Evolutionary conservation across 1,140 invertebrate genomes (phyloP).

Genomic region (Lanistes nyassanus): DNA sequence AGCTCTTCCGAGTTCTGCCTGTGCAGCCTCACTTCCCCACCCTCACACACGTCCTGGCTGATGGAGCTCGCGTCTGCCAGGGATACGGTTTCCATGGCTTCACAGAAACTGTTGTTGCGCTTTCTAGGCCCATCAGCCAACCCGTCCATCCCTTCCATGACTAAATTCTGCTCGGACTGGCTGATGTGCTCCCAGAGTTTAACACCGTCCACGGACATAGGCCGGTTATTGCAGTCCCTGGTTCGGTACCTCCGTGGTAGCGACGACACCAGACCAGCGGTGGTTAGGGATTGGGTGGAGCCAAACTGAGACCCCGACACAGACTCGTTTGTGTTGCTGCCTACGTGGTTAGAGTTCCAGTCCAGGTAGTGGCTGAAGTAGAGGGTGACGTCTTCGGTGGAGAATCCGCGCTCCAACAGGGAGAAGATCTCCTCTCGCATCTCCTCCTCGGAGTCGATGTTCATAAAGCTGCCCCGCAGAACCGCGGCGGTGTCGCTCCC

Average conservation of each 20-base stretch:
- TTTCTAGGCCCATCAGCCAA: not conserved
- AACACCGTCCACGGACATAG: slow-evolving; percentile 30
- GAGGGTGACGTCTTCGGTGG: slow-evolving; percentile 22
- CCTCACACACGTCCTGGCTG: not conserved
- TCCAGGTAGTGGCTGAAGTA: slow-evolving; percentile 20
- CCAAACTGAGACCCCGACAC: not conserved
- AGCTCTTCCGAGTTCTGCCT: slow-evolving; percentile 18
- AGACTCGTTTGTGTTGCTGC: not conserved
- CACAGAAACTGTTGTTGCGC: slow-evolving; percentile 22
- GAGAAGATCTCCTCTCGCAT: slow-evolving; percentile 38
- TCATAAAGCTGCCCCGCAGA: slow-evolving; percentile 17
- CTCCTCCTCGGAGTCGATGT: slow-evolving; percentile 19
- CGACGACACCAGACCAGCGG: not conserved
- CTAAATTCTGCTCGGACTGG: slow-evolving; percentile 29
- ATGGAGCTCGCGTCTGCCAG: not conserved
- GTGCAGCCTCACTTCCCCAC: not conserved
- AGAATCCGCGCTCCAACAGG: slow-evolving; percentile 29
- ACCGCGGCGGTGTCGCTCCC: not conserved
- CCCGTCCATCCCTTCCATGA: not conserved
- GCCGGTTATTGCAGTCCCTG: slow-evolving; percentile 17
- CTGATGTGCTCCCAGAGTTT: slow-evolving; percentile 23
- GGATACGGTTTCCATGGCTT: slow-evolving; percentile 14
- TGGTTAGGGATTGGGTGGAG: slow-evolving; percentile 17
- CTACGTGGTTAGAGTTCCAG: slow-evolving; percentile 15
- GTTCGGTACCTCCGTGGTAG: slow-evolving; percentile 2